phyloP scores from a whole-genome alignment of 2,888 invertebrate genomes.

The Deladenus siricidicola region DNA sequence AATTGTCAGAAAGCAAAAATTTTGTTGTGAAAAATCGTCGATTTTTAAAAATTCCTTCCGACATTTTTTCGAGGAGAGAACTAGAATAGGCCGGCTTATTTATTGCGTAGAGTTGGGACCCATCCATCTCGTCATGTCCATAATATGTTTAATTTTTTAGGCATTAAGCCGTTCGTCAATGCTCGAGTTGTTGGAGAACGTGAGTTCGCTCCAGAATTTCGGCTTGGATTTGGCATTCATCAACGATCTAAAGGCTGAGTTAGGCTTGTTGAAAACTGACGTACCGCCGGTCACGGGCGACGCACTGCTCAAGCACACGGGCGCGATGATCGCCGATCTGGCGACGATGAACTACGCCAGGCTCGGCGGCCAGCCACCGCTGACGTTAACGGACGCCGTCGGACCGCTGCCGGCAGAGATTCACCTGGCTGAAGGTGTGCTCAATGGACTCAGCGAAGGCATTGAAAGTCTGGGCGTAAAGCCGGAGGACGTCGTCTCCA shows the following conservation, averaged over 20 bases:
- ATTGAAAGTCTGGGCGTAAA: constrained; percentile 20
- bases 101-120: too few species aligned
- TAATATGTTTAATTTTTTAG: neutral
- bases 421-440: constrained; percentile 35
- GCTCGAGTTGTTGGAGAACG: constrained; percentile 23
- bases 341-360: constrained; percentile 35
- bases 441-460: constrained; percentile 31
- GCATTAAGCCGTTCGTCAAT: neutral
- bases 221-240: constrained; percentile 80
- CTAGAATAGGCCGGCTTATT: too few species aligned
- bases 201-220: constrained; percentile 66
- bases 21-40: too few species aligned
- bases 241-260: constrained; percentile 61
- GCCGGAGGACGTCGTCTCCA: constrained; percentile 36
- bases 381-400: constrained; percentile 29
- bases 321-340: constrained; percentile 33
- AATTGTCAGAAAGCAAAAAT: too few species aligned
- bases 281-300: constrained; percentile 13
- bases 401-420: constrained; percentile 32
- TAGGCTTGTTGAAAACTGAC: constrained; percentile 12
- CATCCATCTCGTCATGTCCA: too few species aligned
- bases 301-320: constrained; percentile 21
- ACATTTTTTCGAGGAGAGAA: too few species aligned
- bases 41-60: too few species aligned
- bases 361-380: constrained; percentile 30